Evolutionary conservation across 2,888 invertebrate genomes (phyloP).

Genomic region (Orthosia gothica): DNA sequence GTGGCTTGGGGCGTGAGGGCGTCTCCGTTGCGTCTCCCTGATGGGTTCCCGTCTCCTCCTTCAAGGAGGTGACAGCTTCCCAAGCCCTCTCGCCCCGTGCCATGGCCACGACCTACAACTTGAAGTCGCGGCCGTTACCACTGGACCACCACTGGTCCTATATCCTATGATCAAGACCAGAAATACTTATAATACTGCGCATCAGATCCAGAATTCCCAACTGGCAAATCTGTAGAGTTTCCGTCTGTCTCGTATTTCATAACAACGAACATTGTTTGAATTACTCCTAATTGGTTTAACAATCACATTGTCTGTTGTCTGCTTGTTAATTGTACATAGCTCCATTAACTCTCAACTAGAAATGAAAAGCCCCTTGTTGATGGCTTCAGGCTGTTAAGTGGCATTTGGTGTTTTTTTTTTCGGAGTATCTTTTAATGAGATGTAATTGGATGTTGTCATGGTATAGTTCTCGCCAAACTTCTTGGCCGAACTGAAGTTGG

Average conservation of each 20-base stretch:
- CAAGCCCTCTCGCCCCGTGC: too few species aligned
- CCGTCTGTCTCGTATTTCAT: slow-evolving; percentile 19
- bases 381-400: slow-evolving; percentile 23
- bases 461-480: too few species aligned
- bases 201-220: neutral
- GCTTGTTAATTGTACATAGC: slow-evolving; percentile 57
- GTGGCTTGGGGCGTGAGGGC: too few species aligned
- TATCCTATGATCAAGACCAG: neutral
- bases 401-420: slow-evolving; percentile 4
- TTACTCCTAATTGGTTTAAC: slow-evolving; percentile 49
- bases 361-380: slow-evolving; percentile 56
- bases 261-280: slow-evolving; percentile 31
- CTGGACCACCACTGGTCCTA: too few species aligned
- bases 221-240: slow-evolving; percentile 29
- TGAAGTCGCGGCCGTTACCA: too few species aligned
- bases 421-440: slow-evolving; percentile 1
- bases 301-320: slow-evolving; percentile 34
- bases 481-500: too few species aligned
- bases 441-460: slow-evolving; percentile 1
- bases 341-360: slow-evolving; percentile 29
- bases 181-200: neutral
- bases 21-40: too few species aligned
- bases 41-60: too few species aligned
- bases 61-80: too few species aligned
- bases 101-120: too few species aligned